Conservation (phyloP, 2,113 vertebrate genomes). For the Fregetta grallaria region DNA sequence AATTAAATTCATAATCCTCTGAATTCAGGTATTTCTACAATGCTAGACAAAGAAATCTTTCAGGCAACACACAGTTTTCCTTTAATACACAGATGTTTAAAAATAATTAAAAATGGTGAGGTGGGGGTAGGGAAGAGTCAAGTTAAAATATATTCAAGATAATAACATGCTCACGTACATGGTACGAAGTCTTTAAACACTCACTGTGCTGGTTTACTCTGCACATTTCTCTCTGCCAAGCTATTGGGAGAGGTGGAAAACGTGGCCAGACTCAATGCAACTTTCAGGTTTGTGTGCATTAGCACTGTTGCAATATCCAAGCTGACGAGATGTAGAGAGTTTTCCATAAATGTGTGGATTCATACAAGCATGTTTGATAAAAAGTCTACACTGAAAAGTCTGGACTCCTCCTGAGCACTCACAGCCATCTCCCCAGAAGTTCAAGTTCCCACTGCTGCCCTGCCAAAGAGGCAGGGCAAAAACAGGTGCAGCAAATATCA, state of each 20-base stretch:
- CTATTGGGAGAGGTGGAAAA: background rate
- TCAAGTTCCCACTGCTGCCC: background rate
- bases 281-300: background rate
- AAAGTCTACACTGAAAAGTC: background rate
- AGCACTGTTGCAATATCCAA: background rate
- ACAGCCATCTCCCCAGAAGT: background rate
- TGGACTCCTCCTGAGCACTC: background rate
- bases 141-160: background rate
- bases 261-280: background rate
- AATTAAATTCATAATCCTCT: background rate
- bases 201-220: background rate
- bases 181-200: background rate
- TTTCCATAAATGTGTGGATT: background rate
- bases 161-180: background rate
- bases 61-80: background rate
- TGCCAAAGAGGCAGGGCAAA: background rate
- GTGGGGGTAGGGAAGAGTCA: background rate
- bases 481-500: fast-evolving
- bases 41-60: background rate
- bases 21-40: background rate
- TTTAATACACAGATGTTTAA: background rate
- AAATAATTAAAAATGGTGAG: background rate
- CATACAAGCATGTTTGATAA: background rate
- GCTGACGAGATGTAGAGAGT: background rate
- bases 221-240: background rate